Evolutionary conservation across 2,888 invertebrate genomes (phyloP).

Genomic region (Muschampia plurimacula): DNA sequence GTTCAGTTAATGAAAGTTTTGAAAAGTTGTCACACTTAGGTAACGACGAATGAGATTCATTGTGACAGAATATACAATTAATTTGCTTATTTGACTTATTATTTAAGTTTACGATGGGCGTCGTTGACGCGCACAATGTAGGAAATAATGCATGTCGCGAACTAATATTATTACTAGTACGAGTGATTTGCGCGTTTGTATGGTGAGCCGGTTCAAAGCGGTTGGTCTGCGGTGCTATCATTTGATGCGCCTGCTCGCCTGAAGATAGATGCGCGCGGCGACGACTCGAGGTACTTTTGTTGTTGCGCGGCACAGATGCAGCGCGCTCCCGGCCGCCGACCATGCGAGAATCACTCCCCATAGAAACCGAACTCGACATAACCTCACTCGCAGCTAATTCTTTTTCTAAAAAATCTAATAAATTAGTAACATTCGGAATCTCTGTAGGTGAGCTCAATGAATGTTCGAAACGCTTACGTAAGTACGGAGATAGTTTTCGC

Average conservation of each 20-base stretch:
- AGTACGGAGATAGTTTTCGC: conserved; percentile 8
- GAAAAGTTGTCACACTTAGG: conserved; percentile 20
- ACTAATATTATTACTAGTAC: conserved; percentile 3
- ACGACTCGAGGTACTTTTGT: neutral
- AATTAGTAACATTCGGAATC: neutral
- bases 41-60: conserved; percentile 5
- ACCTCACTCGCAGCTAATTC: conserved; percentile 9
- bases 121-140: conserved; percentile 15
- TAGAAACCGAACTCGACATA: neutral
- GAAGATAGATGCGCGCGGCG: neutral
- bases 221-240: neutral
- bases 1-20: conserved; percentile 9
- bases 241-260: neutral
- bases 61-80: conserved; percentile 9
- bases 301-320: neutral
- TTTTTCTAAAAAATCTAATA: conserved; percentile 16
- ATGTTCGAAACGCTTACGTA: conserved; percentile 21
- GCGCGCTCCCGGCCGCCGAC: conserved; percentile 17
- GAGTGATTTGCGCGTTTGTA: neutral
- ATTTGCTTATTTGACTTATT: neutral
- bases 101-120: neutral
- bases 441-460: conserved; percentile 11
- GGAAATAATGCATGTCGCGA: neutral
- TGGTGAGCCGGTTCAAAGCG: neutral
- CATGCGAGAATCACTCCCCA: neutral